A percentile compares a stretch with the other conserved stretches of the same genome.
These are phyloP conservation scores for Tenodera sinensis DNA, from an alignment of 2,888 invertebrate genomes.

Conservation along the genomic window DNA sequence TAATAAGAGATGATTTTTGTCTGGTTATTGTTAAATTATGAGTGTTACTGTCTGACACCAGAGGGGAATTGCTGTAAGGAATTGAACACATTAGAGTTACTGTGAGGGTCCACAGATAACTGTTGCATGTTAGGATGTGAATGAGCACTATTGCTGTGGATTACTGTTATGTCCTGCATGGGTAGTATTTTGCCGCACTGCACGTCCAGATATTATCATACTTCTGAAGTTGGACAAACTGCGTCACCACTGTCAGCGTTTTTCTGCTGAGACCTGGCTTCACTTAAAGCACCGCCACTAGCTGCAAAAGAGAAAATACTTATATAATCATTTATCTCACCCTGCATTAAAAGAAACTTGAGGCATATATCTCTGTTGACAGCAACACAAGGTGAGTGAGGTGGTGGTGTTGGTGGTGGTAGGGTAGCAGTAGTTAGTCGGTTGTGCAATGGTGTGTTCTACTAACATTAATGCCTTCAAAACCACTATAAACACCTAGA, in stretches of 20 bases:
- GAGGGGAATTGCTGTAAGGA: constrained; percentile 24
- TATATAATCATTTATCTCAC: too few relatives aligned
- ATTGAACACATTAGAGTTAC: constrained; percentile 10
- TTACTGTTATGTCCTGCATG: constrained; percentile 4
- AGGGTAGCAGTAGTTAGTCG: too few relatives aligned
- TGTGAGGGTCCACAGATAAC: constrained; percentile 30
- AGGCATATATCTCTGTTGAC: too few relatives aligned
- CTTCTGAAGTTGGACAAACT: constrained; percentile 29
- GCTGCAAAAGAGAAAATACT: constrained; percentile 9
- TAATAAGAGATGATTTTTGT: constrained; percentile 1
- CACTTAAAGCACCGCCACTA: not conserved
- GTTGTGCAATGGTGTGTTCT: too few relatives aligned
- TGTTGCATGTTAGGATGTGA: too few relatives aligned
- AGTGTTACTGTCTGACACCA: not conserved
- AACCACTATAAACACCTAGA: too few relatives aligned
- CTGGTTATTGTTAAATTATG: not conserved
- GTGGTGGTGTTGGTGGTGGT: too few relatives aligned
- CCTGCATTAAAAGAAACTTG: too few relatives aligned
- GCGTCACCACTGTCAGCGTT: not conserved
- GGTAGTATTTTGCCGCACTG: constrained; percentile 22
- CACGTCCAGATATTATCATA: constrained; percentile 26
- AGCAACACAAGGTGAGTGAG: too few relatives aligned
- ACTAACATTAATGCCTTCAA: too few relatives aligned
- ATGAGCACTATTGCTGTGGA: not conserved
- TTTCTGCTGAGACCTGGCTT: constrained; percentile 22